phyloP scores from a whole-genome alignment of 1,140 invertebrate genomes.

The Stegodyphus dumicola region DNA sequence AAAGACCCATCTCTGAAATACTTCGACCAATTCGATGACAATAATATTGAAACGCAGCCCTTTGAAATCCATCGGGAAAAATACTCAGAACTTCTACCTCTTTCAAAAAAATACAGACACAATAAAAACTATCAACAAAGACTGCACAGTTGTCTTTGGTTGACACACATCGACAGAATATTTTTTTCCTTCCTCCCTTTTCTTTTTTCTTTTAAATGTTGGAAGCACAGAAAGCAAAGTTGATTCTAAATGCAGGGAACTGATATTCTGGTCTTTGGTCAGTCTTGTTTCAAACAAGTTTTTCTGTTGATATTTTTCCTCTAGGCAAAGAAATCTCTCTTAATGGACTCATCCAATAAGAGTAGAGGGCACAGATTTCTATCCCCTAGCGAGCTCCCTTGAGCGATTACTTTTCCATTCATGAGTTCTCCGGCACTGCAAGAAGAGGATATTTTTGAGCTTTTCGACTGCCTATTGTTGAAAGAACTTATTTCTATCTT shows the following conservation, averaged over 20 bases:
- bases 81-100: too few species aligned
- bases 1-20: too few species aligned
- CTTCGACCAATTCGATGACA: too few species aligned
- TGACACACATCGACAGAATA: neutral
- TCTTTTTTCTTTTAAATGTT: neutral
- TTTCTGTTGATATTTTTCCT: neutral
- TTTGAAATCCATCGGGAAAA: too few species aligned
- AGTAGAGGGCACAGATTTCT: neutral
- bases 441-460: too few species aligned
- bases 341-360: constrained; percentile 23
- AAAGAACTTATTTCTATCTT: too few species aligned
- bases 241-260: neutral
- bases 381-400: neutral
- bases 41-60: too few species aligned
- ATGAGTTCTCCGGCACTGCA: too few species aligned
- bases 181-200: neutral
- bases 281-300: neutral
- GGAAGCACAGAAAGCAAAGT: constrained; percentile 3
- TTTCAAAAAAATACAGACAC: neutral
- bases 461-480: too few species aligned
- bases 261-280: neutral
- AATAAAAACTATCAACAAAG: constrained; percentile 2
- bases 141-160: neutral
- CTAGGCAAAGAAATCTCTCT: neutral
- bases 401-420: too few species aligned